Base-by-base conservation (phyloP, 2,888 invertebrate species). In the Philereme transversata region DNA sequence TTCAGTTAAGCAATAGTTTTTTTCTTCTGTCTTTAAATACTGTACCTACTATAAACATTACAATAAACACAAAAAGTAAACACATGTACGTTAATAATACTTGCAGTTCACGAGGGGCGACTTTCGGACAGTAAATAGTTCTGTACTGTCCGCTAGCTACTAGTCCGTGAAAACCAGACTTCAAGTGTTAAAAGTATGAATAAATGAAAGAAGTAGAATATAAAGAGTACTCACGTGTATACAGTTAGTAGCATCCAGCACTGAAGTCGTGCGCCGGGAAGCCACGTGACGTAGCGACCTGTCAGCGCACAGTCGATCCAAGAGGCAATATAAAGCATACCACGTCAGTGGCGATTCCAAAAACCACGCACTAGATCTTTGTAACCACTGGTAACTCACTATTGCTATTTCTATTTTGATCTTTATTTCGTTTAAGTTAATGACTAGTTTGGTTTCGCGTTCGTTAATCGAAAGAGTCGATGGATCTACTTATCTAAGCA, bases 201-300 rank as follows among this genome's bases (percentile, higher is more conserved):
- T 5, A 4, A 40, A 40, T 7, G 11, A 46, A 5, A 1, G 50
- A 47, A 58, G 47, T 33, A 8, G 35, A 51, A 51, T 40, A 35
- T 47, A 68, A 70, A 47, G 5, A 53, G 66, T 86, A 94, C 94
- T 94, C 81, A 94, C 94, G 94, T 94, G 94, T 93, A 94, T 93
- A 94, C 93, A 94, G 94, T 93, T 94, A 94, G 94, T 93, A 94
- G 94, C 94, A 94, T 94, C 94, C 94, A 94, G 94, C 91, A 92
- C 92, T 88, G 91, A 73, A 90, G 88, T 90, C 87, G 92, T 89
- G 92, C 93, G 91, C 93, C 88, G 91, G 93, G 92, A 90, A 92
- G 93, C 92, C 93, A 92, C 93, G 91, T 88, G 87, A 92, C 91
- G 93, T 91, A 93, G 93, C 93, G 92, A 93, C 93, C 93, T 86